Conservation (phyloP, 2,797 vertebrate species). For the Poecilia picta region DNA sequence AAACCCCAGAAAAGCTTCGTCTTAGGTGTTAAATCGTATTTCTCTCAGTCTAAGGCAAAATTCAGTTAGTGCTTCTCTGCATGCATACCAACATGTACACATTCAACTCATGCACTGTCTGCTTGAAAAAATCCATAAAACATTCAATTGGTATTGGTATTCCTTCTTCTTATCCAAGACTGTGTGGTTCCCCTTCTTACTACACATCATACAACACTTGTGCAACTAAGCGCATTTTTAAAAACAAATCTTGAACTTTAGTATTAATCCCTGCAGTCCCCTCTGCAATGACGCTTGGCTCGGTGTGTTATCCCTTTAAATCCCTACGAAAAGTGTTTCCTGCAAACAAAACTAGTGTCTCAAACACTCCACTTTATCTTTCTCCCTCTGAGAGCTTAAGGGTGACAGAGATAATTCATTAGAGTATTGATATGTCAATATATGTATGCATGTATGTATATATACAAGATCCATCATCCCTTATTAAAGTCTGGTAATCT, state of each 20-base stretch:
- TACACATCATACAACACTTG: slow-evolving; percentile 74
- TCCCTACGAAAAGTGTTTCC: slow-evolving; percentile 68
- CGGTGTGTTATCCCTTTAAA: slow-evolving; percentile 75
- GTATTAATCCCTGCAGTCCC: slow-evolving; percentile 70
- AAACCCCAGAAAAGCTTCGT: background rate
- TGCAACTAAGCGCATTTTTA: slow-evolving; percentile 74
- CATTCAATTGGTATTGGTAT: slow-evolving; percentile 70
- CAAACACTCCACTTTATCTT: background rate
- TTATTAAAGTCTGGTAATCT: slow-evolving; percentile 83
- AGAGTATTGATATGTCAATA: slow-evolving; percentile 53
- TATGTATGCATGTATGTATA: background rate
- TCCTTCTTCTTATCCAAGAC: slow-evolving; percentile 62
- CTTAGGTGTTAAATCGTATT: slow-evolving; percentile 44
- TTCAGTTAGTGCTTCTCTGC: slow-evolving; percentile 70
- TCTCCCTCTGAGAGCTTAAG: slow-evolving; percentile 36
- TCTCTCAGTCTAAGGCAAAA: slow-evolving; percentile 76
- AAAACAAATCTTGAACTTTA: slow-evolving; percentile 68
- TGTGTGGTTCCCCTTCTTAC: slow-evolving; percentile 69
- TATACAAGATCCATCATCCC: slow-evolving; percentile 45
- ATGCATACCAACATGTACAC: slow-evolving; percentile 78
- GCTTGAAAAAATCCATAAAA: slow-evolving; percentile 53
- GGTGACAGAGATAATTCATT: slow-evolving; percentile 66
- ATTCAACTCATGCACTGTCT: slow-evolving; percentile 76
- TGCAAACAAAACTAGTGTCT: slow-evolving; percentile 66
- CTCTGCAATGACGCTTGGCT: slow-evolving; percentile 65